Conservation (phyloP, 1,140 invertebrate species). For the Camponotus floridanus region DNA sequence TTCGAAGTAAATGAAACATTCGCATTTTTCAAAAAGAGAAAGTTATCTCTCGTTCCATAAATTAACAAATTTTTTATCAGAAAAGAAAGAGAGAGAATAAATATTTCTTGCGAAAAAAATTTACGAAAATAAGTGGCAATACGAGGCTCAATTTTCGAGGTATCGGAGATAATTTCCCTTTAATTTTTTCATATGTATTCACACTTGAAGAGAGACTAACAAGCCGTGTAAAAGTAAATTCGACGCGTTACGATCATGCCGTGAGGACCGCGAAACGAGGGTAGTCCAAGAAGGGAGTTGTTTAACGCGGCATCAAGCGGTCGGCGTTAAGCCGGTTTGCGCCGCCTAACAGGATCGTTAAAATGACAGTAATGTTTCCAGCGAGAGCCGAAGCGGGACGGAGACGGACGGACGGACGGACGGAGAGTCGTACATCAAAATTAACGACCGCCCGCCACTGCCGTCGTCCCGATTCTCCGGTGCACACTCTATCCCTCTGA, state of each 20-base stretch:
- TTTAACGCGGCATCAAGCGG: slow-evolving; percentile 36
- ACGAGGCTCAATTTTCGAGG: not conserved
- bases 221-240: slow-evolving; percentile 6
- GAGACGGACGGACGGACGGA: slow-evolving; percentile 46
- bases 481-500: slow-evolving; percentile 16
- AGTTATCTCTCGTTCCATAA: not conserved
- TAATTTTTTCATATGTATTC: not conserved
- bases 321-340: slow-evolving; percentile 47
- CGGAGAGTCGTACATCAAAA: slow-evolving; percentile 73
- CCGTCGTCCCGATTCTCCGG: slow-evolving; percentile 21
- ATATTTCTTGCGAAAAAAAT: not conserved
- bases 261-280: not conserved
- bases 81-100: not conserved
- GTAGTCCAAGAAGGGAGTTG: slow-evolving; percentile 20
- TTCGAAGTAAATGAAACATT: slow-evolving; percentile 34
- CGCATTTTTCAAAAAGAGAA: not conserved
- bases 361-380: slow-evolving; percentile 77
- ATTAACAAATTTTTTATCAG: not conserved
- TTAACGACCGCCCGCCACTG: slow-evolving; percentile 69
- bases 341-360: slow-evolving; percentile 74
- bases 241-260: not conserved
- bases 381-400: slow-evolving; percentile 67
- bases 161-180: not conserved
- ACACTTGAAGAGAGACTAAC: not conserved
- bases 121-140: not conserved